Evolutionary conservation across 2,113 vertebrate genomes (phyloP).

Genomic region (Bubo blakistoni): DNA sequence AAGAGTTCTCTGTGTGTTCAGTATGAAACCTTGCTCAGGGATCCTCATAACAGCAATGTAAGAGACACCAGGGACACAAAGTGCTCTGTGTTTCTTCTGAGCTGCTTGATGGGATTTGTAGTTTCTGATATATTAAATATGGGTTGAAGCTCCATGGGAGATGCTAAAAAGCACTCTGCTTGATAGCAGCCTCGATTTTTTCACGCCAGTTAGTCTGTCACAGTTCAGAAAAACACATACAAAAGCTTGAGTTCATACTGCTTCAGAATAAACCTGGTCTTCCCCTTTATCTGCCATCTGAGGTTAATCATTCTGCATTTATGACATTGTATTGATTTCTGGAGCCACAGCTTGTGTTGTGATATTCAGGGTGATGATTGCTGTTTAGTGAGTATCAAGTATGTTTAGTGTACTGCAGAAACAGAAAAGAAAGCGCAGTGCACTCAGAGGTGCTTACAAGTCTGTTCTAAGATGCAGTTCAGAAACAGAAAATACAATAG

Average conservation of each 20-base stretch:
- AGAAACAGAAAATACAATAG: not conserved
- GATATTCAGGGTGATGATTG: not conserved
- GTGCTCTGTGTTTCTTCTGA: not conserved
- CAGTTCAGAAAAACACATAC: not conserved
- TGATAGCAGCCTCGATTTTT: not conserved
- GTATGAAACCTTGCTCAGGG: not conserved
- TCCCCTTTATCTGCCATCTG: not conserved
- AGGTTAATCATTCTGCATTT: not conserved
- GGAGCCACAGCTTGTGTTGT: not conserved
- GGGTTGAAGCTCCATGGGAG: not conserved
- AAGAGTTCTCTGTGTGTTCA: not conserved
- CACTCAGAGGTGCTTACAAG: not conserved
- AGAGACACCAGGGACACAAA: not conserved
- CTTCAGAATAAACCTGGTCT: not conserved
- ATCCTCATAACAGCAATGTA: not conserved
- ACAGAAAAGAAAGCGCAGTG: not conserved
- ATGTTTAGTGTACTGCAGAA: not conserved
- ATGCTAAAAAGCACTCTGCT: not conserved
- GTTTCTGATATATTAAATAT: not conserved
- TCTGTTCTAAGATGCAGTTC: not conserved
- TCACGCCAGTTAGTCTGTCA: not conserved
- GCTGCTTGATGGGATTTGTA: not conserved
- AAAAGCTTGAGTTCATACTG: not conserved
- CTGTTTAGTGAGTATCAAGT: not conserved
- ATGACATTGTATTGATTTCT: not conserved